Evolutionary conservation across 2,113 vertebrate species (phyloP).

Genomic region (Gracilinanus agilis): DNA sequence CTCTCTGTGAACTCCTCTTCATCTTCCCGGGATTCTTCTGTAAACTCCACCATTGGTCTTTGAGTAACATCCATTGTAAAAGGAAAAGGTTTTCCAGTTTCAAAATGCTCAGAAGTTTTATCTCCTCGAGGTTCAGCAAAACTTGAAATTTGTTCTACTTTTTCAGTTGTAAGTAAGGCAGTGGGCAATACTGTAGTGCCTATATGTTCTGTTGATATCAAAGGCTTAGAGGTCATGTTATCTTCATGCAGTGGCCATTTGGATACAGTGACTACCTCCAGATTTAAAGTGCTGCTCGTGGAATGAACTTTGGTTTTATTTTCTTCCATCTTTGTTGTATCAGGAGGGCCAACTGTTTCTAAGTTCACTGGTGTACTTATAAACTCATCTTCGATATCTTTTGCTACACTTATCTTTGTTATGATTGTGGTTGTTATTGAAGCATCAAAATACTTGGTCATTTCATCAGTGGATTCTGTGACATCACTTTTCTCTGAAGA

Average conservation of each 20-base stretch:
- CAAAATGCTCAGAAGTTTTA: constrained; percentile 6
- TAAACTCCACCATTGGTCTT: background rate
- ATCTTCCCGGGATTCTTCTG: constrained; percentile 58
- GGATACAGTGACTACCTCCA: constrained; percentile 73
- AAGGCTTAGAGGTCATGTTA: constrained; percentile 56
- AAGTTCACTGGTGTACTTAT: constrained; percentile 4
- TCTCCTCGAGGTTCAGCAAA: constrained; percentile 63
- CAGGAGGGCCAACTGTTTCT: constrained; percentile 64
- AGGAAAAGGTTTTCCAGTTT: constrained; percentile 34
- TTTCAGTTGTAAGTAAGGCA: constrained; percentile 30
- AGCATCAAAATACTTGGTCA: constrained; percentile 53
- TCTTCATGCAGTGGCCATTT: constrained; percentile 72
- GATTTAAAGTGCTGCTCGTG: constrained; percentile 57
- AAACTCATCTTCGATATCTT: constrained; percentile 41
- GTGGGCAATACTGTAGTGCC: constrained; percentile 46
- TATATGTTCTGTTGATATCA: constrained; percentile 38
- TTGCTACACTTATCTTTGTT: constrained; percentile 34
- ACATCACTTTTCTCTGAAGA: constrained; percentile 56
- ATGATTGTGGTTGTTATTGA: constrained; percentile 33
- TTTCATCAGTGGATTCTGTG: constrained; percentile 54
- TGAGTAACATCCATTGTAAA: constrained; percentile 53
- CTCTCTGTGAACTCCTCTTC: constrained; percentile 50
- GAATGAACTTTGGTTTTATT: constrained; percentile 19
- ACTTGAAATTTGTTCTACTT: constrained; percentile 40
- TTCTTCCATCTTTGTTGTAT: background rate